Evolutionary conservation across 2,113 vertebrate species (phyloP), one percentile per base, ranked within the genome.

Genomic region (Pseudopodoces humilis): DNA sequence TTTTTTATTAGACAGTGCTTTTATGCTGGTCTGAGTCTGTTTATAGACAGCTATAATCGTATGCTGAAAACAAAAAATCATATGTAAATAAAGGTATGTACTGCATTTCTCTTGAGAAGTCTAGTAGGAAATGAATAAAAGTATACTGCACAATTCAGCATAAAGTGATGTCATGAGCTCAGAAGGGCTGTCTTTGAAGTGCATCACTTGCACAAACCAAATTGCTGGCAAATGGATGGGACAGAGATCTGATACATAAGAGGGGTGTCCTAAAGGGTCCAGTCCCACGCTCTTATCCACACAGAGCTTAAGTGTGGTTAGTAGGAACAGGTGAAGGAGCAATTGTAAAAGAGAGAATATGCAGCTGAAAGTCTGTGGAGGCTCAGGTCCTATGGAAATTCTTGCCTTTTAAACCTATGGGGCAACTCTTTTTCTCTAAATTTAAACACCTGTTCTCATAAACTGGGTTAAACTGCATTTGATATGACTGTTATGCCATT

Each of bases 221-320:
- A 62, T 1, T 23, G 33, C 17, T 79, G 24, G 15, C 5, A 44
- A 52, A 60, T 7, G 15, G 13, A 5, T 44, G 11, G 43, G 24
- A 10, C 8, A 50, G 16, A 25, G 20, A 39, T 53, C 23, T 49
- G 11, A 41, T 77, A 52, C 12, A 15, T 7, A 15, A 44, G 4
- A 71, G 15, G 9, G 24, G 23, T 9, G 4, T 22, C 7, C 47
- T 71, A 63, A 50, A 64, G 15, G 19, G 10, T 28, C 15, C 43
- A 27, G 15, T 70, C 7, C 12, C 20, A 31, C 18, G 20, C 25
- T 78, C 4, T 55, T 70, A 52, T 44, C 77, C 23, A 55, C 5
- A 43, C 3, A 41, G 58, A 77, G 3, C 9, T 41, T 27, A 4
- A 35, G 28, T 43, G 27, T 0, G 0, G 10, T n/a, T 49, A 39